A percentile compares a stretch with the other conserved stretches of the same genome.
Conservation (phyloP, 2,888 invertebrate genomes). For the Eubasilissa splendida region DNA sequence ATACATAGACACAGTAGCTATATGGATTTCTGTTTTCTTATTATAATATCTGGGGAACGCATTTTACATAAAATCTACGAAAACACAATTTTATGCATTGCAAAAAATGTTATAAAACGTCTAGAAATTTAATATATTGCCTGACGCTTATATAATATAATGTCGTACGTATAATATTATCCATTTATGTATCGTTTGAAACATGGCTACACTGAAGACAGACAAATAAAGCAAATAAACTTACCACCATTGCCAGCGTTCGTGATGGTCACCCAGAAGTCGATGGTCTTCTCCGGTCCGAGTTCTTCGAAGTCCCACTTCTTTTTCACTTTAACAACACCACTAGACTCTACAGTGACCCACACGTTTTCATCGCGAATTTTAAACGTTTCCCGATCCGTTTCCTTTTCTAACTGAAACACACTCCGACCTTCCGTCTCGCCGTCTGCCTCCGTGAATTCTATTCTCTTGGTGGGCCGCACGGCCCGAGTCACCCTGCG, state of each 20-base stretch:
- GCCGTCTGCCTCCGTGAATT: constrained; percentile 93
- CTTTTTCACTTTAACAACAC: constrained; percentile 93
- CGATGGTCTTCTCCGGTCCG: constrained; percentile 94
- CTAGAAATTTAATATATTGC: no score
- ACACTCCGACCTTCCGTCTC: constrained; percentile 90
- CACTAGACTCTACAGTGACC: constrained; percentile 93
- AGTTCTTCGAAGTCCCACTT: constrained; percentile 98
- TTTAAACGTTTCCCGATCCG: constrained; percentile 93
- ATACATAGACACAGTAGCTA: no score
- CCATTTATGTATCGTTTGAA: no score
- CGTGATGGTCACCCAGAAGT: constrained; percentile 96
- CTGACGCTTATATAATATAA: no score
- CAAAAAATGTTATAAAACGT: no score
- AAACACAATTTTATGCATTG: no score
- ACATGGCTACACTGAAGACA: no score
- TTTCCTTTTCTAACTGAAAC: constrained; percentile 92
- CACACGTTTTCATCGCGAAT: constrained; percentile 95
- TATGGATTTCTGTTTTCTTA: no score
- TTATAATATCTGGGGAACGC: no score
- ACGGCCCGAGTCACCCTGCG: constrained; percentile 90
- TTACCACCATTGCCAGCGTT: constrained; percentile 91
- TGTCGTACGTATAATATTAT: no score
- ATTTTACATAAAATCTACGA: no score
- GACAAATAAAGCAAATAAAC: constrained; percentile 62
- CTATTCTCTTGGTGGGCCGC: constrained; percentile 94